Evolutionary conservation across 2,113 vertebrate species (phyloP).

Genomic region (Kobus ellipsiprymnus): DNA sequence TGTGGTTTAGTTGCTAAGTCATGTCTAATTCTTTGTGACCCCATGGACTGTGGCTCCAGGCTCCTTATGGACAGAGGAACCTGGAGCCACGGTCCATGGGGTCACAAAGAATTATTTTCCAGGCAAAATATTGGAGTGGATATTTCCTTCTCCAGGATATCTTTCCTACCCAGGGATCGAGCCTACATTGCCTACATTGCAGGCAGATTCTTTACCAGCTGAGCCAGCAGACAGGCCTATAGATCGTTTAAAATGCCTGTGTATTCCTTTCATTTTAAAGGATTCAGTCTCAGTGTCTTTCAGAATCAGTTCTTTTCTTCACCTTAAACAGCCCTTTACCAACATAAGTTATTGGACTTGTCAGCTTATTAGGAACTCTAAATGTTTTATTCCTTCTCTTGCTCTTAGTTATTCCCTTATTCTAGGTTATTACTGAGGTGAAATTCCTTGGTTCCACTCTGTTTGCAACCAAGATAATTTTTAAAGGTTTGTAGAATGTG

Average conservation of each 20-base stretch:
- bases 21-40: neutral
- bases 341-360: neutral
- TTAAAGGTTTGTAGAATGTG: neutral
- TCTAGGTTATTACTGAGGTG: neutral
- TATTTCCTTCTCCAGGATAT: neutral
- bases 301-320: neutral
- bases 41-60: neutral
- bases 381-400: constrained; percentile 16
- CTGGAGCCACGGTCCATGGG: neutral
- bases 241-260: neutral
- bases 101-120: neutral
- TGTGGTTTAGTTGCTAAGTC: neutral
- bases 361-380: neutral
- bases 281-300: neutral
- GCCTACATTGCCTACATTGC: neutral
- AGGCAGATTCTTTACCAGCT: neutral
- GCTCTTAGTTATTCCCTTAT: neutral
- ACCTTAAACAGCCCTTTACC: neutral
- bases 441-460: neutral
- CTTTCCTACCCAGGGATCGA: neutral
- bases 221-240: neutral
- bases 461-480: neutral
- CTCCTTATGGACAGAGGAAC: neutral
- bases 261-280: neutral
- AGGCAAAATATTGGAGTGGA: neutral